These are phyloP conservation scores for Lutra lutra DNA, from an alignment of 2,797 vertebrate genomes.

Conservation along the genomic window DNA sequence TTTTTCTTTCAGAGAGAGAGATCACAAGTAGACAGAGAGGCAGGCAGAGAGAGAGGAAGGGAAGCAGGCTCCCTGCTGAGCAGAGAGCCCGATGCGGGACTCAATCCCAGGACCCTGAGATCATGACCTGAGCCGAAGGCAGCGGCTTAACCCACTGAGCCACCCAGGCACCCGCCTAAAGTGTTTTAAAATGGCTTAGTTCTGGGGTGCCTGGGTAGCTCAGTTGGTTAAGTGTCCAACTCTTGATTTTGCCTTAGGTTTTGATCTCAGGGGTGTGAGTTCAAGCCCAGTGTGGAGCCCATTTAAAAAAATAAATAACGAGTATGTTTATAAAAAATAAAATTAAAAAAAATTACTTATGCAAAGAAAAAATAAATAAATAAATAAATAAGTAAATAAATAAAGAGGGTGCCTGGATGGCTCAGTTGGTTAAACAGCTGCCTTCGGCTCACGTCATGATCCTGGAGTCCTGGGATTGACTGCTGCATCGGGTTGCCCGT, in stretches of 20 bases:
- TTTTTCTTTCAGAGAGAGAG: too few species aligned
- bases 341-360: too few species aligned
- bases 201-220: background rate
- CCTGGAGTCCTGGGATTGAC: too few species aligned
- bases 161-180: background rate
- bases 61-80: too few species aligned
- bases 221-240: background rate
- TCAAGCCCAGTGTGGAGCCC: background rate
- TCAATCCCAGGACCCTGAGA: background rate
- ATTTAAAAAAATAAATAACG: background rate
- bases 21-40: too few species aligned
- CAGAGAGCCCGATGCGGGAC: fast-evolving
- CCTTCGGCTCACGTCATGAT: too few species aligned
- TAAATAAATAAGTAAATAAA: too few species aligned
- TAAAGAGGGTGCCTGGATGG: background rate
- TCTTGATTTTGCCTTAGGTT: background rate
- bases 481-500: too few species aligned
- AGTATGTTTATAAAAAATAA: too few species aligned
- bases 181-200: background rate
- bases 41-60: background rate
- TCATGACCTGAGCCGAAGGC: background rate
- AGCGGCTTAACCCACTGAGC: background rate
- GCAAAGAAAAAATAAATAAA: too few species aligned
- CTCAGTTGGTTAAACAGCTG: too few species aligned
- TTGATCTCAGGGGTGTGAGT: background rate